A percentile compares a stretch with the other conserved stretches of the same genome.
phyloP scores from a whole-genome alignment of 2,888 invertebrate genomes.

The Metallyticus violacea region DNA sequence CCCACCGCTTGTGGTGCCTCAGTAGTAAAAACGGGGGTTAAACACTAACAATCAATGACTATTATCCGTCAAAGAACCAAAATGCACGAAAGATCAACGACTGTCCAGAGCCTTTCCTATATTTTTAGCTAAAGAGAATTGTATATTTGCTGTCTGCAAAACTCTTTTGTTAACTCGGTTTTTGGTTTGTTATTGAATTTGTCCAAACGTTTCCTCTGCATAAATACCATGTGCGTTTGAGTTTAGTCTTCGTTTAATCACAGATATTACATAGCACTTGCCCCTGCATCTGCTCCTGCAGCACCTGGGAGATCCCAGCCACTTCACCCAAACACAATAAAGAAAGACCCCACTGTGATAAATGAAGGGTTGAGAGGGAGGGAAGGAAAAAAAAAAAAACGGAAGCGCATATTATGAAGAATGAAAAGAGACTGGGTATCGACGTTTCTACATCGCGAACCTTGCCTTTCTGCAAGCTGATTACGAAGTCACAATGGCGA shows the following conservation, averaged over 20 bases:
- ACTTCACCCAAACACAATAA: conserved; percentile 26
- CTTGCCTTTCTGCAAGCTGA: not conserved
- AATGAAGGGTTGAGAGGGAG: conserved; percentile 21
- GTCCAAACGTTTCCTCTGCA: too few relatives aligned
- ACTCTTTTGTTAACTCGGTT: too few relatives aligned
- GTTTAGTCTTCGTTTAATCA: conserved; percentile 17
- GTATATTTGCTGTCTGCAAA: too few relatives aligned
- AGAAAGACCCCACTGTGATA: conserved; percentile 6
- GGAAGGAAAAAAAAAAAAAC: not conserved
- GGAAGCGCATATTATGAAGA: not conserved
- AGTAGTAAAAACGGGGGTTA: too few relatives aligned
- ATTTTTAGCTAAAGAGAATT: too few relatives aligned
- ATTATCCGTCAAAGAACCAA: too few relatives aligned
- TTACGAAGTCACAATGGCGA: not conserved
- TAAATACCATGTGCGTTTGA: too few relatives aligned
- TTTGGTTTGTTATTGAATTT: too few relatives aligned
- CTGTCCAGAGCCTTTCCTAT: too few relatives aligned
- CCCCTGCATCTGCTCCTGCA: conserved; percentile 18
- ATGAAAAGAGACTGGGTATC: not conserved
- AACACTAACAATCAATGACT: too few relatives aligned
- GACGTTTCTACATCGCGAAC: not conserved
- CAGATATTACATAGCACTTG: conserved; percentile 21
- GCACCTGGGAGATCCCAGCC: conserved; percentile 25
- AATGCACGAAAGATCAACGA: too few relatives aligned
- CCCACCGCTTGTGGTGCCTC: too few relatives aligned